Evolutionary conservation across 2,888 invertebrate species (phyloP), one percentile per base, ranked within the genome.

Genomic region (Stramonita haemastoma): DNA sequence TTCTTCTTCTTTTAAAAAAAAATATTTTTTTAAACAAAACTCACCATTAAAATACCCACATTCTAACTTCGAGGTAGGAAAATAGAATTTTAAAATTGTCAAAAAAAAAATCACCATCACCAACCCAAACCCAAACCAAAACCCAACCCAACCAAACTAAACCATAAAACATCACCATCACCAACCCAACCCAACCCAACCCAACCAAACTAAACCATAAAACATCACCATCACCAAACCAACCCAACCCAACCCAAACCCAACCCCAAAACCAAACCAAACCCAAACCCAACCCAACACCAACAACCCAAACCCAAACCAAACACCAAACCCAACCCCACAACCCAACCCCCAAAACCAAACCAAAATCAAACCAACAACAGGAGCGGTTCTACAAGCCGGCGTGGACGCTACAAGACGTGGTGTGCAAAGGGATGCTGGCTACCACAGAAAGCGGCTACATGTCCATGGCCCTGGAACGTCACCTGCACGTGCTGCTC

Each of bases 391-490:
- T 26, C 5, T 89, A 89, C 84, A 60, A 26, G 15, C 73, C 57
- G 13, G 34, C 89, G 6, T 89, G 89, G 89, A 85, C 85, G 36
- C 77, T 89, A 29, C 81, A 83, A 32, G 89, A 89, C 26, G 73
- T 34, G 56, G 89, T 73, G 17, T 60, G 84, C 70, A 89, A 32
- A 56, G 89, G 89, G 2, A 11, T 85, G 36, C 84, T 85, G n/a
- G 70, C 56, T 0, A 46, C 46, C 22, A 46, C 29, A 1, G 85
- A 85, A 19, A 66, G 73, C 32, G 73, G 84, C 46, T 89, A 89
- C 73, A 22, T 85, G 22, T 0, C 56, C 32, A 85, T 89, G 84
- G 84, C 34, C 66, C 8, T 73, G 26, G 73, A 46, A 11, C 85
- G 84, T 19, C 73, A 66, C 32, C n/a, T 89, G 46, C 70, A 56